Base-by-base conservation (phyloP, 1,140 invertebrate species). In the Drosophila funebris region DNA sequence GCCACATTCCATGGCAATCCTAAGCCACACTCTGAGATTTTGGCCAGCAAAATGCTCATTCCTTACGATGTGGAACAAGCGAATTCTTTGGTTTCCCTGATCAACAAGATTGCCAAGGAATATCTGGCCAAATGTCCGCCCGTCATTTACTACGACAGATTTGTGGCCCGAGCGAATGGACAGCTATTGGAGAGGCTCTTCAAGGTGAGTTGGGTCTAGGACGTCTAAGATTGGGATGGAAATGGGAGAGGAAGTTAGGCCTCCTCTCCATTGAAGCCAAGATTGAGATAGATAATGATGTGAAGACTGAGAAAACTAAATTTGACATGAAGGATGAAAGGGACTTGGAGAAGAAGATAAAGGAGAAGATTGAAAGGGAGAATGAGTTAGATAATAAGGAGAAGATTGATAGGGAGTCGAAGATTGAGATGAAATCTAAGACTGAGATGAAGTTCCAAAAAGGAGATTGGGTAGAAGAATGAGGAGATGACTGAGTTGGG, bases 121-220 rank as follows among this genome's bases (percentile, higher is more conserved):
- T 93, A 95, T 79, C 84, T 95, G 5, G 87, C 84, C 22, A 93
- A 94, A 48, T 95, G 94, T 72, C 93, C 93, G 1, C 93, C 94
- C 0, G 91, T 94, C n/a, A 93, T 95, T 64, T 92, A 95, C 9
- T 95, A 95, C 56, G 95, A 95, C 67, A 90, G 73, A 31, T 92
- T 87, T 75, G 93, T 94, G 1, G 93, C 94, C 85, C 88, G 91
- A 13, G 90, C 90, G n/a, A 93, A 94, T 50, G 92, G 87, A 5
- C 77, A 93, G 7, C 82, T 95, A 20, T 84, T 95, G 31, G 92
- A 94, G 73, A 92, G 92, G 43, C 85, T 95, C 1, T 92, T 95
- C 29, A 93, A 92, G 73, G 90, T 89, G 43, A 58, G 68, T 18
- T 33, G n/a, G n/a, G n/a, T n/a, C n/a, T n/a, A n/a, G n/a, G n/a